These are phyloP conservation scores for Lacanobia wlatinum DNA, from an alignment of 2,888 invertebrate species.

Conservation along the genomic window DNA sequence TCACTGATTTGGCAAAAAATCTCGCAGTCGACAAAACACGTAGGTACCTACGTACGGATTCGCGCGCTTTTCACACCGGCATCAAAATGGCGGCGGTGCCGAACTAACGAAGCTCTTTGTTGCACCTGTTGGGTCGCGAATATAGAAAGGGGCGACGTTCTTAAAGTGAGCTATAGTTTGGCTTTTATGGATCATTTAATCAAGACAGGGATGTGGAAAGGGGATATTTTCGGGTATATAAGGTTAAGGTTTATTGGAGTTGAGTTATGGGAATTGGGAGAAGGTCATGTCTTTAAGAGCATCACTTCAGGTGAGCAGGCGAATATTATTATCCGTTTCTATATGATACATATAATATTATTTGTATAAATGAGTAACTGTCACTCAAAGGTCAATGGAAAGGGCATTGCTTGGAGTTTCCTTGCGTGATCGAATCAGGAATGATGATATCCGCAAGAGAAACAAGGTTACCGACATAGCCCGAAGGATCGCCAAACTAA, in stretches of 20 bases:
- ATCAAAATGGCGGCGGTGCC: conserved; percentile 72
- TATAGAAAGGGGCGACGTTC: conserved; percentile 62
- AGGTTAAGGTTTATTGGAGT: too few species aligned
- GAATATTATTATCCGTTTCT: too few species aligned
- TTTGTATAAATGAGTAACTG: too few species aligned
- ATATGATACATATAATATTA: too few species aligned
- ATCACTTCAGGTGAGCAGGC: too few species aligned
- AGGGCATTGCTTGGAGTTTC: too few species aligned
- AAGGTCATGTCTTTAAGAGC: too few species aligned
- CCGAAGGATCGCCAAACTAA: too few species aligned
- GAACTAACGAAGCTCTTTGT: conserved; percentile 88
- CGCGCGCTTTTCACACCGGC: conserved; percentile 67
- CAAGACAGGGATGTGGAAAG: conserved; percentile 30
- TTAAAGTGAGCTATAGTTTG: conserved; percentile 54
- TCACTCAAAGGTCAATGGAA: too few species aligned
- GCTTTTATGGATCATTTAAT: conserved; percentile 56
- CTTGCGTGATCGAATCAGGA: too few species aligned
- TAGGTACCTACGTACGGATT: conserved; percentile 39
- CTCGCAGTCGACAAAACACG: conserved; percentile 64
- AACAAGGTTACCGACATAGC: too few species aligned
- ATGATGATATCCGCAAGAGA: too few species aligned
- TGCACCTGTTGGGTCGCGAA: conserved; percentile 75
- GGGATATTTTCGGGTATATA: background rate
- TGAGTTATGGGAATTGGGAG: background rate
- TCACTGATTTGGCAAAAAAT: conserved; percentile 51